Conservation (phyloP, 1,140 invertebrate species). For the Drosophila hydei region DNA sequence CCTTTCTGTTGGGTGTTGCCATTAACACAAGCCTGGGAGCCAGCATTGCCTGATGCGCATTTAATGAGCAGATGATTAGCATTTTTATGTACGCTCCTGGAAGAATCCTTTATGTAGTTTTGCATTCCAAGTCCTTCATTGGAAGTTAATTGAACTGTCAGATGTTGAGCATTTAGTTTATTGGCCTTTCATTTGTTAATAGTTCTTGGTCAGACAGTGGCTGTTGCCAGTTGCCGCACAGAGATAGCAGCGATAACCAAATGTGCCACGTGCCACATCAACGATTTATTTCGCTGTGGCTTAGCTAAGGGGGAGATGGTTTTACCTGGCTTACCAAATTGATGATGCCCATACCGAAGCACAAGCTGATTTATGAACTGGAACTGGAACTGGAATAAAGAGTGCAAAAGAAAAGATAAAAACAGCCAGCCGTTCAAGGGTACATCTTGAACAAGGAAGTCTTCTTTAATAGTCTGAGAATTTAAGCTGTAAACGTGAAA, state of each 20-base stretch:
- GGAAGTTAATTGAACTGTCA: constrained; percentile 55
- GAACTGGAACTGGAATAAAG: constrained; percentile 15
- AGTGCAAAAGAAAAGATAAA: constrained; percentile 1
- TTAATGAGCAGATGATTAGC: constrained; percentile 81
- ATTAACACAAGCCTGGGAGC: constrained; percentile 56
- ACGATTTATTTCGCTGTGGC: constrained; percentile 25
- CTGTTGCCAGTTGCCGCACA: constrained; percentile 11
- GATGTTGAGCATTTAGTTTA: constrained; percentile 26
- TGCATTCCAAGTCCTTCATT: not conserved
- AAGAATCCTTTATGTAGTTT: constrained; percentile 38
- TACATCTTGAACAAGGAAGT: too few relatives aligned
- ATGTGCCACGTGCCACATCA: constrained; percentile 19
- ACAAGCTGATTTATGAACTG: constrained; percentile 58
- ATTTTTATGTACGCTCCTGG: constrained; percentile 46
- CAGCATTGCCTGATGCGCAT: constrained; percentile 61
- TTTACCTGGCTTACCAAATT: constrained; percentile 48
- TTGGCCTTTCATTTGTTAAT: constrained; percentile 26
- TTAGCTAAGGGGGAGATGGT: not conserved
- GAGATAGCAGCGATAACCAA: constrained; percentile 57
- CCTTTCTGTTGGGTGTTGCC: constrained; percentile 51
- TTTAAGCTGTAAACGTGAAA: too few relatives aligned
- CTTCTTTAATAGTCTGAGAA: too few relatives aligned
- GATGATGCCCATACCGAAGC: constrained; percentile 51
- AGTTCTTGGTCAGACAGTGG: constrained; percentile 7
- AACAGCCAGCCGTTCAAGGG: not conserved